Evolutionary conservation across 2,888 invertebrate genomes (phyloP).

Genomic region (Quadroppia sp.): DNA sequence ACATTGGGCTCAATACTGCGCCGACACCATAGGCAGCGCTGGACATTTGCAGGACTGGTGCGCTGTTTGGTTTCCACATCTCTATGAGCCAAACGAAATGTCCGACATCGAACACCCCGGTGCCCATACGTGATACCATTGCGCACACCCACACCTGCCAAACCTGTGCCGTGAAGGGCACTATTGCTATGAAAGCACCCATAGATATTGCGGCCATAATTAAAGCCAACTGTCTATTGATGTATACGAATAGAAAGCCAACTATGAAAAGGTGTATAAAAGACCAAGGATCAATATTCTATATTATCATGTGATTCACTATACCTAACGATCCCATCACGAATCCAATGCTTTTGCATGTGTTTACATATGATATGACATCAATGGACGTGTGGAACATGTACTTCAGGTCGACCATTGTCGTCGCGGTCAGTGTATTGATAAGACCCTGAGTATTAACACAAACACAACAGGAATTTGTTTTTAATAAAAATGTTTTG

Average conservation of each 20-base stretch:
- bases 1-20: slow-evolving; percentile 29
- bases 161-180: neutral
- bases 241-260: slow-evolving; percentile 27
- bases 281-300: too few species aligned
- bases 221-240: slow-evolving; percentile 29
- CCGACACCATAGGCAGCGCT: slow-evolving; percentile 41
- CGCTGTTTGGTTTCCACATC: slow-evolving; percentile 33
- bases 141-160: neutral
- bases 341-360: too few species aligned
- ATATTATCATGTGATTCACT: too few species aligned
- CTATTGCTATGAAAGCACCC: neutral
- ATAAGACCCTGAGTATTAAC: too few species aligned
- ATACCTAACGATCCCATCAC: too few species aligned
- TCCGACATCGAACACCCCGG: slow-evolving; percentile 18
- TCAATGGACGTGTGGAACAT: too few species aligned
- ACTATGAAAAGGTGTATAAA: neutral
- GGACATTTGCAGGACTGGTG: slow-evolving; percentile 34
- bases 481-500: too few species aligned
- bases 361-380: too few species aligned
- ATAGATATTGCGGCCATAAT: neutral
- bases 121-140: neutral
- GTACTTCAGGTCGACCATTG: too few species aligned
- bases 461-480: too few species aligned
- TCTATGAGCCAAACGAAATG: slow-evolving; percentile 39
- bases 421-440: too few species aligned